These are phyloP conservation scores for Leptodactylus fuscus DNA, from an alignment of 2,113 vertebrate genomes.

Conservation along the genomic window DNA sequence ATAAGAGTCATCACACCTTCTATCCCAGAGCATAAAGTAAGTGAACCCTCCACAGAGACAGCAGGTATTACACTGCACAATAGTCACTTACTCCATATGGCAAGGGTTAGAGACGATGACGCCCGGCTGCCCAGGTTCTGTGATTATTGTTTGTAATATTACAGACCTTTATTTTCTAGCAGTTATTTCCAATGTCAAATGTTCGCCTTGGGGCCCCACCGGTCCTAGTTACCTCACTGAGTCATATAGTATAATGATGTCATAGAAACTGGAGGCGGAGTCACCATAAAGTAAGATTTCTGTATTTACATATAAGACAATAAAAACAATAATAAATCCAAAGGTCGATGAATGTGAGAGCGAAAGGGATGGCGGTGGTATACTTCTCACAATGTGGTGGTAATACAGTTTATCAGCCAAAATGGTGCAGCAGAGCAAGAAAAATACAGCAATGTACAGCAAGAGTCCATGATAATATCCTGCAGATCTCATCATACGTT, in stretches of 20 bases:
- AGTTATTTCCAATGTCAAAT: no score
- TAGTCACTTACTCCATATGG: no score
- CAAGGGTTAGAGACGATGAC: no score
- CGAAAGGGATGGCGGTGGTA: neutral
- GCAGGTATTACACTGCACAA: no score
- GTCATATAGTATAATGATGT: neutral
- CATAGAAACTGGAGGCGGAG: neutral
- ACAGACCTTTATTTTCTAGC: no score
- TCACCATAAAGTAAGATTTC: neutral
- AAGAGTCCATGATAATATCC: neutral
- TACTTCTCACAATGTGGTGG: neutral
- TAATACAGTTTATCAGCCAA: neutral
- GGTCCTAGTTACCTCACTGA: no score
- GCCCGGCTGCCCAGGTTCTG: no score
- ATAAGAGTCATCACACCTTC: no score
- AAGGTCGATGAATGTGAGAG: neutral
- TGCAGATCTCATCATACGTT: neutral
- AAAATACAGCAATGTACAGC: neutral
- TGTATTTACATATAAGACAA: constrained; percentile 11
- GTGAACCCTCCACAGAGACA: no score
- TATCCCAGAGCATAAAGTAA: no score
- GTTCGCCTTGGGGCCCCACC: no score
- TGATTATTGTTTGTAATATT: no score
- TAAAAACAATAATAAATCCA: neutral
- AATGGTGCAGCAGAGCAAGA: neutral